Base-by-base conservation (phyloP, 1,140 invertebrate genomes). In the Diabrotica virgifera region DNA sequence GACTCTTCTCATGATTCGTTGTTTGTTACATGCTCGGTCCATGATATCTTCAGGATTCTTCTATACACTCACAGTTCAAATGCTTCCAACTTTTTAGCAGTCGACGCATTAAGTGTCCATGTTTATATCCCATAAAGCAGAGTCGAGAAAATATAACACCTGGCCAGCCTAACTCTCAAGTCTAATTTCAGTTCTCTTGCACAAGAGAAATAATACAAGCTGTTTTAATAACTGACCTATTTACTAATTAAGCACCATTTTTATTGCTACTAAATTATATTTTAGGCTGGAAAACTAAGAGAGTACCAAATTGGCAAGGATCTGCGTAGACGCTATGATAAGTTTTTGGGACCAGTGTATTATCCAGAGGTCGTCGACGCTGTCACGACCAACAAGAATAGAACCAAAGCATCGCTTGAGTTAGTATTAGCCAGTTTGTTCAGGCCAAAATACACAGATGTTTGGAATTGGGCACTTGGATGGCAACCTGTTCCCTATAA, bases 401-500 rank as follows among this genome's bases (percentile, higher is more conserved):
- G 87, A 36, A 86, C 86, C 2, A 84, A 86, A 76, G 84, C 84
- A 82, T 85, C 82, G 8, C 78, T 81, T 0, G 74, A 84, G 40
- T 76, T 85, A 2, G 83, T 84, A 5, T 68, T 87, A 35, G 80
- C 85, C 0, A 83, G 79, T 4, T 67, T 87, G 9, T 87, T 82
- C 70, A 82, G 82, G 46, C 85, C 86, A 35, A 57, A 55, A 35
- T 14, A 54, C 37, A 54, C 54, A 12, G 36, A 67, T 72, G 78
- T 81, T 40, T 87, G 86, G 80, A 85, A 87, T 72, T 67, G 75
- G 12, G 46, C 40, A 13, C 76, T 91, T 40, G 75, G 80, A 64
- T 93, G 90, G 90, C 89, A 91, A 70, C 90, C 90, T 9, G 85
- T 91, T 67, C 85, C 87, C 11, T 82, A 91, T 36, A 85, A 86